Conservation (phyloP, 2,113 vertebrate genomes). For the Malaclemys terrapin region DNA sequence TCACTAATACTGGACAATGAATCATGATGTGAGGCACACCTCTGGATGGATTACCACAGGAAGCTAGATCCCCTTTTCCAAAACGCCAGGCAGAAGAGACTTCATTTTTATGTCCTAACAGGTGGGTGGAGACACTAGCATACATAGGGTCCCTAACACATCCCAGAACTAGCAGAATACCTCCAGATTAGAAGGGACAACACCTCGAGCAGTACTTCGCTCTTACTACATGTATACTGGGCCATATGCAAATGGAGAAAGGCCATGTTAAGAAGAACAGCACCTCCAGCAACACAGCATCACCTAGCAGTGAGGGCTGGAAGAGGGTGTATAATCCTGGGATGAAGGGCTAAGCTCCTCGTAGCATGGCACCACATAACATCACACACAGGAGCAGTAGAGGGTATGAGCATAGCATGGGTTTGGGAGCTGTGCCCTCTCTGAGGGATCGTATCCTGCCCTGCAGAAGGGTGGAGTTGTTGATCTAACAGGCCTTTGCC, state of each 20-base stretch:
- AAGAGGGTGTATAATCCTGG: neutral
- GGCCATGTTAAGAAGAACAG: neutral
- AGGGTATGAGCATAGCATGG: neutral
- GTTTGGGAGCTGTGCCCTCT: neutral
- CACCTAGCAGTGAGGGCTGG: neutral
- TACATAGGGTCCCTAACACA: neutral
- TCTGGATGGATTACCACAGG: neutral
- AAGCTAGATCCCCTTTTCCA: neutral
- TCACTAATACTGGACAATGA: neutral
- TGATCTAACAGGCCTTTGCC: neutral
- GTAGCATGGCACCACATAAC: neutral
- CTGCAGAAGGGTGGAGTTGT: too few species aligned
- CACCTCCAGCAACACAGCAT: neutral
- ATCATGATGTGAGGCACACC: neutral
- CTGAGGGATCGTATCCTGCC: neutral
- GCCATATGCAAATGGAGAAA: neutral
- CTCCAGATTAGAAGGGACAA: neutral
- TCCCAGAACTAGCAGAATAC: neutral
- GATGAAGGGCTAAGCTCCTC: neutral
- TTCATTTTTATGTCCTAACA: neutral
- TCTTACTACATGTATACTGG: neutral
- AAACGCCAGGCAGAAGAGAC: neutral
- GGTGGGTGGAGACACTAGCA: neutral
- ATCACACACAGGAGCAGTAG: neutral
- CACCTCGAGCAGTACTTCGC: neutral